Percentiles rank a stretch among this genome's conserved stretches.
Evolutionary conservation across 2,797 vertebrate species (phyloP).

Genomic region (Meriones psammophilus): DNA sequence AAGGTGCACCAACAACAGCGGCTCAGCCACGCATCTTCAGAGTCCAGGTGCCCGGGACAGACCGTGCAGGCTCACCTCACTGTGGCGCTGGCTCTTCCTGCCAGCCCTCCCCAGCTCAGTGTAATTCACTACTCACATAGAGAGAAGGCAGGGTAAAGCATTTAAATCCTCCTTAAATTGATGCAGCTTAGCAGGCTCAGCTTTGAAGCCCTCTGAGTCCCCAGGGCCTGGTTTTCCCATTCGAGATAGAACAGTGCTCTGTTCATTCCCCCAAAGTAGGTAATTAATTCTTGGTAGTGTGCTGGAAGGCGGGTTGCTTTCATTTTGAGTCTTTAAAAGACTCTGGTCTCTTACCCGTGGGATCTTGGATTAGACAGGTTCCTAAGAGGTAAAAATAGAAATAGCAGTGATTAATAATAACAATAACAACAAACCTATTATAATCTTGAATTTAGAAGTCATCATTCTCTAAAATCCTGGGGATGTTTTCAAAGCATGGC

Average conservation of each 20-base stretch:
- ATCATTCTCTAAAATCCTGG: slow-evolving; percentile 29
- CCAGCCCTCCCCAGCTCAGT: neutral
- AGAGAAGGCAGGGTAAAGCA: slow-evolving; percentile 46
- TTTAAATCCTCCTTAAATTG: slow-evolving; percentile 76
- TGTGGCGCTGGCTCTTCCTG: neutral
- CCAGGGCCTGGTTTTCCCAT: slow-evolving; percentile 61
- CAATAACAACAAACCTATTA: neutral
- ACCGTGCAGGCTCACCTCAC: slow-evolving; percentile 2
- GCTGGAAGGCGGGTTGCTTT: slow-evolving; percentile 53
- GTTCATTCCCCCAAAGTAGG: slow-evolving; percentile 46
- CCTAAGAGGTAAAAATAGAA: neutral
- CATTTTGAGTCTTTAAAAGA: slow-evolving; percentile 63
- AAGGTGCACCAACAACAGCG: neutral
- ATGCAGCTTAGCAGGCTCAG: slow-evolving; percentile 77
- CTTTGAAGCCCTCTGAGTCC: slow-evolving; percentile 68
- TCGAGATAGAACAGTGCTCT: slow-evolving; percentile 62
- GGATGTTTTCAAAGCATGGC: neutral
- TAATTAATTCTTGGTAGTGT: slow-evolving; percentile 73
- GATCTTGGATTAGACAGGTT: slow-evolving; percentile 29
- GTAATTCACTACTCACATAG: slow-evolving; percentile 56
- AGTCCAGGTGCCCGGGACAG: neutral
- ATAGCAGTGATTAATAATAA: neutral
- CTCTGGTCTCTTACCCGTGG: neutral
- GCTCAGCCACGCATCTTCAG: neutral
- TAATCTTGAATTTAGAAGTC: slow-evolving; percentile 60